Conservation (phyloP, 1,140 invertebrate species). For the Lucilia cuprina region DNA sequence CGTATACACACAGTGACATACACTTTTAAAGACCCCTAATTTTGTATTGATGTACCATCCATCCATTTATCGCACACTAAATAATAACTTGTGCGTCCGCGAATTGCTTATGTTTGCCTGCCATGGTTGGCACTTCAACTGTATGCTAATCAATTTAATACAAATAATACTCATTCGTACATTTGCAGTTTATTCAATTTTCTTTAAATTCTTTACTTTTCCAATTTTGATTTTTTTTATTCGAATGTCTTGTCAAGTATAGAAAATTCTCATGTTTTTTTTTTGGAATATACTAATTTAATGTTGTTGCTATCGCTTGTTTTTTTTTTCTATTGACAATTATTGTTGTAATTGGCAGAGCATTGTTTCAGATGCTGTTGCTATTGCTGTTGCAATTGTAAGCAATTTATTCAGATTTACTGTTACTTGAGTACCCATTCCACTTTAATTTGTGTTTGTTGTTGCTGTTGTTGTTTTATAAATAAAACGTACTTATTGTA, state of each 20-base stretch:
- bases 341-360: neutral
- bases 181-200: neutral
- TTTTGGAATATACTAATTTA: neutral
- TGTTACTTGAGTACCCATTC: neutral
- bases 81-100: neutral
- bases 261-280: neutral
- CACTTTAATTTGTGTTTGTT: neutral
- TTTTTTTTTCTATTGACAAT: neutral
- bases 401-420: neutral
- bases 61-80: neutral
- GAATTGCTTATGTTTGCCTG: neutral
- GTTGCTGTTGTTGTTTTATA: neutral
- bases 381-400: neutral
- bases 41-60: too few species aligned
- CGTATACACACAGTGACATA: neutral
- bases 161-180: neutral
- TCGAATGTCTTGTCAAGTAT: neutral
- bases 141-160: neutral
- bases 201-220: neutral
- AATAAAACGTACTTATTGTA: neutral
- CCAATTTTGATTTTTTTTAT: neutral
- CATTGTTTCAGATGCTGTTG: constrained; percentile 2
- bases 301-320: neutral
- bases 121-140: neutral
- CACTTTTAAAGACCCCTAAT: too few species aligned